Percentiles rank a stretch among this genome's conserved stretches.
Evolutionary conservation across 2,888 invertebrate genomes (phyloP).

Genomic region (Hydrotaea diabolus): DNA sequence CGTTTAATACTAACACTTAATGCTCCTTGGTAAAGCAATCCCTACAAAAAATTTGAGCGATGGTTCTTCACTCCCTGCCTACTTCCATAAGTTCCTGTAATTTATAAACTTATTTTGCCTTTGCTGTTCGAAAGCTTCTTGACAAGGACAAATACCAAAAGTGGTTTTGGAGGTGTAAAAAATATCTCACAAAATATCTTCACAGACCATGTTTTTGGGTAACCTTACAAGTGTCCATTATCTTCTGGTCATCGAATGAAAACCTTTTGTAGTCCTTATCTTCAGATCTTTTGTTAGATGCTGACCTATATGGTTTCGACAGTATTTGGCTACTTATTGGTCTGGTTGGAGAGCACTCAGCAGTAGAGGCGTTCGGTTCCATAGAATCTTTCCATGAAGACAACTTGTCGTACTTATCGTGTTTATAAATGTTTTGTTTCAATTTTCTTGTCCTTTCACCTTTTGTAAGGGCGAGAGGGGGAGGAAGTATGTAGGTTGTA

Average conservation of each 20-base stretch:
- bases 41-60: background rate
- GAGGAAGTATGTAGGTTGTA: background rate
- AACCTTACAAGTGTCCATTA: background rate
- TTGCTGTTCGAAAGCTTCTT: background rate
- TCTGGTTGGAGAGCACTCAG: conserved; percentile 24
- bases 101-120: background rate
- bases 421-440: conserved; percentile 23
- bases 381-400: background rate
- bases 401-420: background rate
- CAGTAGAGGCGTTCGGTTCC: background rate
- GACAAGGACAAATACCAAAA: background rate
- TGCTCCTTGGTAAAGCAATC: background rate
- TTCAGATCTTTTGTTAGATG: background rate
- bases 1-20: too few relatives aligned
- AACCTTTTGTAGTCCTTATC: conserved; percentile 22
- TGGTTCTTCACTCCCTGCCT: background rate
- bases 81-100: too few relatives aligned
- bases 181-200: background rate
- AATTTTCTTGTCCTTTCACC: conserved; percentile 5
- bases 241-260: background rate
- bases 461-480: background rate
- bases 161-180: background rate
- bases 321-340: conserved; percentile 33
- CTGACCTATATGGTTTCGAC: conserved; percentile 9
- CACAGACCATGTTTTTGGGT: background rate